These are phyloP conservation scores for Nasalis larvatus DNA, from an alignment of 2,113 vertebrate species.

Conservation along the genomic window DNA sequence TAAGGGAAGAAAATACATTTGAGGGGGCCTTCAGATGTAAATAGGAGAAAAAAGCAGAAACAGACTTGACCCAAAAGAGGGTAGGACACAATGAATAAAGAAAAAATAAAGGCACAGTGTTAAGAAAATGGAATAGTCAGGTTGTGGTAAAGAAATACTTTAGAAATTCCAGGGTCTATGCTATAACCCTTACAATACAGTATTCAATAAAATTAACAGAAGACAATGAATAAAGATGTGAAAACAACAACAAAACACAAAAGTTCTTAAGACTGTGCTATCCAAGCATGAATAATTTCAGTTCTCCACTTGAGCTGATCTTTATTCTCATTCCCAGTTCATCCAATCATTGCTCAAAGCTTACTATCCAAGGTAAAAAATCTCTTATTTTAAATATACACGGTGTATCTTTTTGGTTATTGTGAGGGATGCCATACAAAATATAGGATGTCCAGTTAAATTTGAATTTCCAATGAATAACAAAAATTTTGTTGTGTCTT, in stretches of 20 bases:
- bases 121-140: background rate
- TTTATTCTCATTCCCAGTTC: background rate
- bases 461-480: background rate
- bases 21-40: background rate
- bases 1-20: background rate
- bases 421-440: background rate
- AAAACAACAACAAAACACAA: background rate
- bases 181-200: background rate
- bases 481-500: background rate
- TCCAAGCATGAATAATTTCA: background rate
- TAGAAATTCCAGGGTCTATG: background rate
- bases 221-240: background rate
- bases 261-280: background rate
- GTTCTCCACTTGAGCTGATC: background rate
- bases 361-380: background rate
- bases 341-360: background rate
- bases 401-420: background rate
- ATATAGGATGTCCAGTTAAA: background rate
- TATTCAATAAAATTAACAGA: background rate
- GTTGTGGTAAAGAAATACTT: background rate
- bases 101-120: background rate
- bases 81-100: background rate
- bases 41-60: background rate
- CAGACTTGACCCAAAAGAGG: background rate
- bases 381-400: background rate